phyloP scores from a whole-genome alignment of 1,140 invertebrate species.

The Drosophila azteca region DNA sequence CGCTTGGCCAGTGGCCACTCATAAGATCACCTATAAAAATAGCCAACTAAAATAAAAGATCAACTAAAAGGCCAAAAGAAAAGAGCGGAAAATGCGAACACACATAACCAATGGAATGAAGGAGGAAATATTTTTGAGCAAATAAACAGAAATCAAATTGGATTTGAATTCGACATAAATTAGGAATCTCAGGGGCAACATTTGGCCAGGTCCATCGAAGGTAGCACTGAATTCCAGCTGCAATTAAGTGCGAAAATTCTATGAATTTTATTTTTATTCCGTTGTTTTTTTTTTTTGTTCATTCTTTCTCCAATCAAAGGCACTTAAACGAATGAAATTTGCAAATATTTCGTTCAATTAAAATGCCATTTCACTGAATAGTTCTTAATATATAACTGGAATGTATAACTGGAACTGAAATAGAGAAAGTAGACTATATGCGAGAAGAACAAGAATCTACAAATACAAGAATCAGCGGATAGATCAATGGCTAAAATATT shows the following conservation, averaged over 20 bases:
- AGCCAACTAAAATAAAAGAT: conserved; percentile 42
- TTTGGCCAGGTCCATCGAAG: conserved; percentile 7
- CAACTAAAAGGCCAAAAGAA: conserved; percentile 4
- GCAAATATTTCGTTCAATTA: conserved; percentile 50
- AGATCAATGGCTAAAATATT: too few species aligned
- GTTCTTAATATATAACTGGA: conserved; percentile 2
- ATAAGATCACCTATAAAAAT: conserved; percentile 68
- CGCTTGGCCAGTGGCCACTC: conserved; percentile 23
- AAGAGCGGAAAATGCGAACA: conserved; percentile 13
- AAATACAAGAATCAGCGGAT: too few species aligned
- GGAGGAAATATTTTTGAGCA: conserved; percentile 59
- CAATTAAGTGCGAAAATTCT: conserved; percentile 28
- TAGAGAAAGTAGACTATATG: too few species aligned
- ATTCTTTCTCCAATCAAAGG: too few species aligned
- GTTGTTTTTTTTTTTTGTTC: too few species aligned
- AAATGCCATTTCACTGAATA: conserved; percentile 39
- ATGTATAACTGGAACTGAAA: background rate
- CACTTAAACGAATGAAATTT: conserved; percentile 26
- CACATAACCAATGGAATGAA: conserved; percentile 16
- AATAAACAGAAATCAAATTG: conserved; percentile 59
- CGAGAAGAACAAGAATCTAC: too few species aligned
- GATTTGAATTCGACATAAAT: conserved; percentile 10
- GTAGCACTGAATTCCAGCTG: conserved; percentile 1
- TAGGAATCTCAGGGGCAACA: conserved; percentile 14
- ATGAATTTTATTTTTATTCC: too few species aligned